Base-by-base conservation (phyloP, 2,888 invertebrate genomes). In the Sesia apiformis region DNA sequence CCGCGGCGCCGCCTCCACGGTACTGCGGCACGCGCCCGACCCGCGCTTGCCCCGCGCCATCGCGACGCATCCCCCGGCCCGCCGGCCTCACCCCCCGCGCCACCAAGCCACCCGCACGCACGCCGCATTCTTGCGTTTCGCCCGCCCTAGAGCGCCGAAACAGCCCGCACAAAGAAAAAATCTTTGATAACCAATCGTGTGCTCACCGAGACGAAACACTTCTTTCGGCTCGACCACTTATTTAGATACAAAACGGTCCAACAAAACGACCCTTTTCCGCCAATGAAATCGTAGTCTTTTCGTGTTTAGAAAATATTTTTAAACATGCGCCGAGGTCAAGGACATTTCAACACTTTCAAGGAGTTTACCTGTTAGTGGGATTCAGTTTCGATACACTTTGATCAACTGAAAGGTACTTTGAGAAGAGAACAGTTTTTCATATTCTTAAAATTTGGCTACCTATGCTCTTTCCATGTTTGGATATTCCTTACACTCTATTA, bases 11-110 rank as follows among this genome's bases (percentile, higher is more conserved):
- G 81, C 84, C 81, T 83, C 79, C 84, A 82, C 87, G 82, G 79
- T 87, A 88, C 85, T 87, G 86, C 87, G 86, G 86, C 80, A 84
- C 85, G 86, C 84, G 84, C 77, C 74, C 76, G 67, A 70, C 73
- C 71, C 77, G 72, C 72, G 64, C 50, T 39, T 39, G 68, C 67
- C 63, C 69, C 69, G 63, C 57, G 50, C 53, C 53, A 52, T 41
- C 68, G 51, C 75, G 71, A 74, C 74, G 74, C 76, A 40, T 51
- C 50, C 56, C 54, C 56, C 57, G 56, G 57, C 68, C 69, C 60
- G 61, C 62, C 59, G 57, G 23, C 63, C 60, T 58, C 60, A 55
- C 61, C 52, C 61, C 55, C 58, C 66, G 57, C 60, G 53, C 67
- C 70, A 67, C 69, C 53, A 46, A n/a, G 67, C 72, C 76, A 65